Evolutionary conservation across 2,888 invertebrate species (phyloP), one percentile per base, ranked within the genome.

Genomic region (Morpho achilles): DNA sequence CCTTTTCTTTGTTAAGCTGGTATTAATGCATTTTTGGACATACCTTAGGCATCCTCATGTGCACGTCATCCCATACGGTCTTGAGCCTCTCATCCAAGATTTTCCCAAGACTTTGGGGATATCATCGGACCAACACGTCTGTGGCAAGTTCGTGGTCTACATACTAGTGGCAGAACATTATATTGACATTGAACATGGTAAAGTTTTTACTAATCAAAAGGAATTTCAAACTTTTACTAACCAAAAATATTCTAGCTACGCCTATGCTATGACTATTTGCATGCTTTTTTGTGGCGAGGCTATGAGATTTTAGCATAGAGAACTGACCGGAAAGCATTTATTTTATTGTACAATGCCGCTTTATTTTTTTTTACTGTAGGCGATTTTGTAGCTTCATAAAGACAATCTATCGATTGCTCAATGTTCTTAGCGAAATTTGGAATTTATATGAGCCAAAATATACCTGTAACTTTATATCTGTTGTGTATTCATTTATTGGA

Each of bases 401-500:
- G 82, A 85, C 82, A 82, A 74, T 70, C 66, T 57, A 62, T 62
- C 66, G 71, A 68, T 75, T 82, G 82, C 82, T 84, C 81, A 83
- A 82, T 75, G 75, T 73, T 70, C 63, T 63, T 75, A 76, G 75
- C 69, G 62, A 63, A 45, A 53, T 54, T 49, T 46, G 32, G 52
- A 10, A 51, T 48, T 46, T 48, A 57, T 53, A 53, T 56, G 49
- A 53, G 56, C 22, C 41, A 51, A 55, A 58, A 65, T 67, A 53
- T 65, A 60, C 60, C 49, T 55, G 52, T 61, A 59, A 56, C 53
- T 59, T 60, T 62, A 46, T 60, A 61, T 67, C 63, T 68, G 67
- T 67, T 55, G 41, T 49, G 43, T 47, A 56, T 65, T 70, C 61
- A 53, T 63, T 64, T 66, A 66, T 65, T 60, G 53, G 47, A 62